Conservation (phyloP, 2,797 vertebrate species). For the Pelochelys cantorii region DNA sequence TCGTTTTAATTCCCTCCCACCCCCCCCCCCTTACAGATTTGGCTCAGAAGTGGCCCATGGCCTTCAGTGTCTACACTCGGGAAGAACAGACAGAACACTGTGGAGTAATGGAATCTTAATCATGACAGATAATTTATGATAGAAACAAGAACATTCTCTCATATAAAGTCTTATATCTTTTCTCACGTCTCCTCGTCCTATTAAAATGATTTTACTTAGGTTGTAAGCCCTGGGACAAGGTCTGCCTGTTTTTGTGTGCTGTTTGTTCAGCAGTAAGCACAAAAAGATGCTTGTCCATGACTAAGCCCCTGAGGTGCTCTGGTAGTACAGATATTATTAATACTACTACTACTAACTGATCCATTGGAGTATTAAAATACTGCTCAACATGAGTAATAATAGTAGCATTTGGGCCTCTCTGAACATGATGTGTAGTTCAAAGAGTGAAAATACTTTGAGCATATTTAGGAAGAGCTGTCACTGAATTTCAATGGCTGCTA, state of each 20-base stretch:
- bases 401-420: constrained; percentile 5
- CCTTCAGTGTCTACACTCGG: neutral
- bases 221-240: neutral
- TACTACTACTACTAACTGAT: neutral
- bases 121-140: neutral
- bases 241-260: neutral
- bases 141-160: neutral
- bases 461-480: neutral
- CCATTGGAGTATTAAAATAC: neutral
- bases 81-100: neutral
- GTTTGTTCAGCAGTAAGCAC: neutral
- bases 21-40: neutral
- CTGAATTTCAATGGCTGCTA: neutral
- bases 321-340: neutral
- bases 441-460: neutral
- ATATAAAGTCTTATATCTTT: neutral
- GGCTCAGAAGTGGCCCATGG: neutral
- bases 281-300: neutral
- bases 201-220: neutral
- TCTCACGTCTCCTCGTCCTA: accelerated
- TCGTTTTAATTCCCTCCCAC: constrained; percentile 1
- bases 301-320: neutral
- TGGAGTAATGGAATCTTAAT: neutral
- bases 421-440: neutral
- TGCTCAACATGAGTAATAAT: neutral